Conservation (phyloP, 2,888 invertebrate genomes). For the Carcina quercana region DNA sequence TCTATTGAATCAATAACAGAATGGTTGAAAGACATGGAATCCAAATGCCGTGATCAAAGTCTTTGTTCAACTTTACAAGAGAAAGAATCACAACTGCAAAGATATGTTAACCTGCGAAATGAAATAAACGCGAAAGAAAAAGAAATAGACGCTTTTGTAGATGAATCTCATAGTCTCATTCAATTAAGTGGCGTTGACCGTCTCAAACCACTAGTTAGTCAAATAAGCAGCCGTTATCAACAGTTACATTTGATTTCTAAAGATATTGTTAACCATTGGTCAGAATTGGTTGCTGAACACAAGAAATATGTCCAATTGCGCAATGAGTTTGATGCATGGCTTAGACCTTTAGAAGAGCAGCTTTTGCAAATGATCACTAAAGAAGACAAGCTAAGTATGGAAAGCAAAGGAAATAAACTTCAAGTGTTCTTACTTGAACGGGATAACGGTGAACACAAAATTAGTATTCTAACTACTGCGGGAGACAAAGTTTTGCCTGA, state of each 20-base stretch:
- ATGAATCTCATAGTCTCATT: slow-evolving; percentile 89
- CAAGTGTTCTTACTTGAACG: slow-evolving; percentile 85
- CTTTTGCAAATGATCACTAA: slow-evolving; percentile 77
- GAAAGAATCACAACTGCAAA: slow-evolving; percentile 83
- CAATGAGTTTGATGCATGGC: slow-evolving; percentile 84
- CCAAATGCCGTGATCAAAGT: slow-evolving; percentile 89
- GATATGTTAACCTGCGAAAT: slow-evolving; percentile 83
- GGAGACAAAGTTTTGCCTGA: slow-evolving; percentile 95
- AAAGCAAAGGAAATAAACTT: slow-evolving; percentile 79
- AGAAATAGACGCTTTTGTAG: slow-evolving; percentile 90
- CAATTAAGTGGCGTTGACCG: slow-evolving; percentile 90
- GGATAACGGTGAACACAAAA: slow-evolving; percentile 87
- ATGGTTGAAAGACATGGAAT: slow-evolving; percentile 91
- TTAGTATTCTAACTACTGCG: slow-evolving; percentile 81
- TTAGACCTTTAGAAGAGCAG: slow-evolving; percentile 82
- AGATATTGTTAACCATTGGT: slow-evolving; percentile 90
- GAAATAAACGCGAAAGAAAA: slow-evolving; percentile 86
- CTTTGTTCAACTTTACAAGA: slow-evolving; percentile 86
- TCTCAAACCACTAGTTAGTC: slow-evolving; percentile 89
- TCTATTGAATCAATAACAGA: slow-evolving; percentile 85
- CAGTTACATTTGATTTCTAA: slow-evolving; percentile 86
- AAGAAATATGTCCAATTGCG: slow-evolving; percentile 84
- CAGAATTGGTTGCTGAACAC: slow-evolving; percentile 88
- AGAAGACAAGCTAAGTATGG: slow-evolving; percentile 78
- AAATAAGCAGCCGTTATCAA: slow-evolving; percentile 92